Percentiles rank a stretch among this genome's conserved stretches.
Evolutionary conservation across 2,113 vertebrate species (phyloP).

Genomic region (Deroptyus accipitrinus): DNA sequence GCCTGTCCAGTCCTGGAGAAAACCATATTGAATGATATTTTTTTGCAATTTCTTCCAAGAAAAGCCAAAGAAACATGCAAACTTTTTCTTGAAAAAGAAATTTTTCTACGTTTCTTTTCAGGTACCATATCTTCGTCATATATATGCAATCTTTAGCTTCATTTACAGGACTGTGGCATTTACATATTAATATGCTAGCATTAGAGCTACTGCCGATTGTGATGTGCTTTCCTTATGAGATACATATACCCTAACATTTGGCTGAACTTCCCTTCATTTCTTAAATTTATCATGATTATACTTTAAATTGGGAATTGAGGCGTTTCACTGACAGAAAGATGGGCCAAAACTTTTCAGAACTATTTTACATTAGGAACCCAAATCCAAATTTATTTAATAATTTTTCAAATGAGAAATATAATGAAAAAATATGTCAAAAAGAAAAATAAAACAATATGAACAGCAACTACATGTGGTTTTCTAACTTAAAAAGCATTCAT

Average conservation of each 20-base stretch:
- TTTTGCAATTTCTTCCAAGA: background rate
- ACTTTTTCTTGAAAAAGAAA: background rate
- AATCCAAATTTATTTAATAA: background rate
- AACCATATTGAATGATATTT: background rate
- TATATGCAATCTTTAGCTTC: background rate
- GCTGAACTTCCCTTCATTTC: background rate
- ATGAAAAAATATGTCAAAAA: background rate
- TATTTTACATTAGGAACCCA: background rate
- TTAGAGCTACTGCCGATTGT: background rate
- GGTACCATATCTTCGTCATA: background rate
- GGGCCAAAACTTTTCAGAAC: background rate
- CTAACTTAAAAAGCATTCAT: background rate
- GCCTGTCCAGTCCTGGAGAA: background rate
- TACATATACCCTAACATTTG: background rate
- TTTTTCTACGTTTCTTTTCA: background rate
- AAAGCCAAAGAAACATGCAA: background rate
- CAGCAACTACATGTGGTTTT: background rate
- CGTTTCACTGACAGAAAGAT: background rate
- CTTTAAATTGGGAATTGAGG: background rate
- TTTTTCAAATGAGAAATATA: background rate
- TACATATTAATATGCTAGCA: background rate
- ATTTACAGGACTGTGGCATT: background rate
- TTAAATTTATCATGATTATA: background rate
- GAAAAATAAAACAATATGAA: background rate
- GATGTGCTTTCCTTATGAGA: background rate